Evolutionary conservation across 35 echinoderm and acorn worm genomes (phyloP), one percentile per base, ranked within the genome.

Genomic region (Ptychodera flava): DNA sequence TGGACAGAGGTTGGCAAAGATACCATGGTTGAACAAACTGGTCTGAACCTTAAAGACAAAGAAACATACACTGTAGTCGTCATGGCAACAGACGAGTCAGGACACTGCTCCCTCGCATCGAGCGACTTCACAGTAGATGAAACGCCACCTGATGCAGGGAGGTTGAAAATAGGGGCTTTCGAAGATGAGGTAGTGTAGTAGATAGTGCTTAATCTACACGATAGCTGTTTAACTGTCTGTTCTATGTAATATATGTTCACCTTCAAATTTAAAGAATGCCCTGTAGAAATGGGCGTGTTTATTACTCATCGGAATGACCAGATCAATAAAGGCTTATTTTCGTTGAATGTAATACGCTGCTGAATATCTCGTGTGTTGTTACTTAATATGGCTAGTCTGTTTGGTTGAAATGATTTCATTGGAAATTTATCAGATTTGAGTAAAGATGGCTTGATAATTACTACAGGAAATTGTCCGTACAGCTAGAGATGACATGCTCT

Each of bases 81-180:
- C 28, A 64, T n/a, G n/a, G n/a, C n/a, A n/a, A n/a, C n/a, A n/a
- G n/a, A n/a, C n/a, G n/a, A n/a, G n/a, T n/a, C n/a, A 78, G 82
- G 88, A n/a, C 64, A 78, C 29, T 90, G 88, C 45, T 85, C 84
- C 53, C 33, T n/a, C 10, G 77, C 88, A 22, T 83, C 29, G 1
- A 34, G 31, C 12, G 16, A 83, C 29, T 89, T 89, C 88, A 83
- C 33, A 15, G 37, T 89, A 16, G 88, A 90, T 84, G 27, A 78
- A 28, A 90, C 88, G 2, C 32, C 30, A 16, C 88, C 88, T 33
- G 76, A 0, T 37, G 88, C 84, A 36, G 88, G 88, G 31, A 29
- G 82, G 14, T 28, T 90, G 28, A 29, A 83, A 29, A n/a, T 35
- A 78, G 88, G 81, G 36, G 37, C 78, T 88, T 81, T 45, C 78